A percentile compares a stretch with the other conserved stretches of the same genome.
Evolutionary conservation across 2,113 vertebrate species (phyloP).

Genomic region (Chaenocephalus aceratus): DNA sequence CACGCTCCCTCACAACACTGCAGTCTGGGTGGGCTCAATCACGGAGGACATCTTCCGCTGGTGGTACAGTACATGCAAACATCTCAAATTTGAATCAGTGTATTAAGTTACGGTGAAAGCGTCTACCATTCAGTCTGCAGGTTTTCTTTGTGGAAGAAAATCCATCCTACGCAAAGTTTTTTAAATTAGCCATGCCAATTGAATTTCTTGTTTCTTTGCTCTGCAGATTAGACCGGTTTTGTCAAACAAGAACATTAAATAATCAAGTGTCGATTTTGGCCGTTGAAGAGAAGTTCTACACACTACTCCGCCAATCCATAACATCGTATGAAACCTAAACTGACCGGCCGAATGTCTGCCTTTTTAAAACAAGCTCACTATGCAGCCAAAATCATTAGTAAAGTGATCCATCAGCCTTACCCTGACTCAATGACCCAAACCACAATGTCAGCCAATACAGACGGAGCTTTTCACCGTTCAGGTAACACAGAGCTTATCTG

Average conservation of each 20-base stretch:
- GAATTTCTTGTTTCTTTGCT: slow-evolving; percentile 84
- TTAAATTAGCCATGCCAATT: slow-evolving; percentile 72
- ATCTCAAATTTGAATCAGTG: slow-evolving; percentile 67
- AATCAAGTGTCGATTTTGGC: slow-evolving; percentile 76
- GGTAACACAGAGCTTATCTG: slow-evolving; percentile 58
- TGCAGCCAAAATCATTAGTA: slow-evolving; percentile 83
- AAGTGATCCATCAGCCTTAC: slow-evolving; percentile 80
- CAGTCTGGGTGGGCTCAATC: slow-evolving; percentile 85
- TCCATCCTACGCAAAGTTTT: slow-evolving; percentile 40
- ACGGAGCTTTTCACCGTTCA: slow-evolving; percentile 63
- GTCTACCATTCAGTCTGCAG: slow-evolving; percentile 49
- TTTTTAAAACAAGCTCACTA: slow-evolving; percentile 79
- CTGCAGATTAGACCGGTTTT: slow-evolving; percentile 78
- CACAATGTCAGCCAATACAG: slow-evolving; percentile 74
- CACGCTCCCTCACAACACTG: slow-evolving; percentile 73
- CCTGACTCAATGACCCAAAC: slow-evolving; percentile 75
- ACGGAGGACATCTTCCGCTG: slow-evolving; percentile 76
- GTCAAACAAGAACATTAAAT: slow-evolving; percentile 85
- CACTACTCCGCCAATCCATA: slow-evolving; percentile 74
- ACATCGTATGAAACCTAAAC: slow-evolving; percentile 79
- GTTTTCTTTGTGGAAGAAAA: slow-evolving; percentile 53
- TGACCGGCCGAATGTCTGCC: slow-evolving; percentile 66
- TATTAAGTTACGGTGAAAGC: slow-evolving; percentile 74
- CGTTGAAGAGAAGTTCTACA: slow-evolving; percentile 56
- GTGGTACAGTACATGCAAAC: slow-evolving; percentile 81